Conservation (phyloP, 2,888 invertebrate genomes). For the Clanis bilineata region DNA sequence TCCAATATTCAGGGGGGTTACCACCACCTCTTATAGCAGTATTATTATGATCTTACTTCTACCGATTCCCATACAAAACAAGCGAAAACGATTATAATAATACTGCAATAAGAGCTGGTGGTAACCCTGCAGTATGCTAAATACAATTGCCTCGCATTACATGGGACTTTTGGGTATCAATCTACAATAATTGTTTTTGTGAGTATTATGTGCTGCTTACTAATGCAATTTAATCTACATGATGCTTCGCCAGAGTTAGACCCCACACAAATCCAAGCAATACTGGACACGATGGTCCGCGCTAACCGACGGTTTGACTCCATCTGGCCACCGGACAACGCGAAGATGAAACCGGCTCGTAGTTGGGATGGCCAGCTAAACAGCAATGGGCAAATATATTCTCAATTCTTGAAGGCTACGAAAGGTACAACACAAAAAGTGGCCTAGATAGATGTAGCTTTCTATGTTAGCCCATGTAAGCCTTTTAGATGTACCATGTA, state of each 20-base stretch:
- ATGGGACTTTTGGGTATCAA: no score
- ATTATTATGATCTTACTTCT: no score
- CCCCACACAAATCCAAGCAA: conserved; percentile 70
- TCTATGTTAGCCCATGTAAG: conserved; percentile 9
- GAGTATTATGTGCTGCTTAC: conserved; percentile 28
- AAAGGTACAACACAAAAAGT: conserved; percentile 60
- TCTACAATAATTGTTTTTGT: not conserved
- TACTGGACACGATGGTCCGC: conserved; percentile 65
- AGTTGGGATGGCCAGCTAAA: conserved; percentile 68
- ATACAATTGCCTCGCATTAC: no score
- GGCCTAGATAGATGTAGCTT: conserved; percentile 46
- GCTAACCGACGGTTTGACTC: conserved; percentile 62
- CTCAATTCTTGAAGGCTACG: conserved; percentile 65
- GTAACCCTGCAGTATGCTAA: no score
- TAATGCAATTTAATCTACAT: conserved; percentile 54
- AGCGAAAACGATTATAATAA: no score
- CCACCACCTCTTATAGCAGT: no score
- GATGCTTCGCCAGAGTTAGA: conserved; percentile 73
- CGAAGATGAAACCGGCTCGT: conserved; percentile 46
- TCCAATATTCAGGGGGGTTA: no score
- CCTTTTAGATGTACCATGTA: not conserved
- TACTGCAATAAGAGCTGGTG: no score
- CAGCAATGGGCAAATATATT: conserved; percentile 54
- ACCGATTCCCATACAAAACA: no score
- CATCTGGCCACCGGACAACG: conserved; percentile 62